Evolutionary conservation across 2,797 vertebrate genomes (phyloP), one percentile per base, ranked within the genome.

Genomic region (Hephaestus fuliginosus): DNA sequence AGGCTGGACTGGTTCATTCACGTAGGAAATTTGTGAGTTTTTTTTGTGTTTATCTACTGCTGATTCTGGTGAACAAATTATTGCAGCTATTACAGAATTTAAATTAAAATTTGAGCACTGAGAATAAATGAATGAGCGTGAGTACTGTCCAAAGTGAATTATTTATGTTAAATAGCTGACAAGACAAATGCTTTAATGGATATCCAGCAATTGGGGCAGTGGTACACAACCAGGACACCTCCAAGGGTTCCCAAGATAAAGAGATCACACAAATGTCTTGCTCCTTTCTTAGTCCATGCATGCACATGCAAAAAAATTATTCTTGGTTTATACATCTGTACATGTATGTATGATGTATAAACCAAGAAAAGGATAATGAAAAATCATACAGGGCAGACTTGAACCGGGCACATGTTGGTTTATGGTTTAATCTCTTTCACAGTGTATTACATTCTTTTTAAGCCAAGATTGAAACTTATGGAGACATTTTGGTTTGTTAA

Each of bases 401-500:
- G 44, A 46, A 28, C n/a, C 6, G 13, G 3, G 46, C 10, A 25
- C 20, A 17, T 52, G n/a, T n/a, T 20, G 36, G n/a, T 46, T 58
- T 3, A 8, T 30, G 44, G 41, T 51, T 41, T 28, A 57, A 74
- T 9, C 7, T 25, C 20, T 36, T 55, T 22, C 33, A 15, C 28
- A 58, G 15, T 20, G 46, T 17, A 52, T 58, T 33, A 18, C 0
- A 7, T 8, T 18, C 8, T 66, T 20, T 64, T 36, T n/a, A 55
- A 69, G 52, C 14, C 60, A 17, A 74, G n/a, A 80, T 17, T 48
- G 8, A 7, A 33, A 8, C 46, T 66, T 17, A 22, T 11, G 30
- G 15, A 46, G 49, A 52, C 69, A 69, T 1, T 36, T 44, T 57
- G n/a, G n/a, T 39, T 70, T 61, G 12, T 43, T 68, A 46, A 66